Evolutionary conservation across 35 echinoderm and acorn worm genomes (phyloP).

Genomic region (Lytechinus pictus): DNA sequence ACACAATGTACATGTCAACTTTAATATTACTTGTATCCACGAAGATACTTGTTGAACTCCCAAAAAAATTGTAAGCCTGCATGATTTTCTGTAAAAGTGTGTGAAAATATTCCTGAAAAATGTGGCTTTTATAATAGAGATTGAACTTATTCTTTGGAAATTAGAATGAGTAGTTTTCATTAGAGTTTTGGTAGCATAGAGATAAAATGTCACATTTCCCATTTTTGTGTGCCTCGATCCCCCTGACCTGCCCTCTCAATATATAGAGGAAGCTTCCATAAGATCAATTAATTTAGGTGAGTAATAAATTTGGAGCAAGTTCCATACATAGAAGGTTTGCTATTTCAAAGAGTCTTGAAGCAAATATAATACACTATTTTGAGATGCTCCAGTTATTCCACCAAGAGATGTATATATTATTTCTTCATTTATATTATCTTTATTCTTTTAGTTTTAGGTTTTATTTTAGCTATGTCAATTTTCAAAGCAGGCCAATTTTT

Average conservation of each 20-base stretch:
- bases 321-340: neutral
- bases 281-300: neutral
- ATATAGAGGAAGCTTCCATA: neutral
- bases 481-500: too few species aligned
- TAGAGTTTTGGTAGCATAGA: neutral
- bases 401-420: too few species aligned
- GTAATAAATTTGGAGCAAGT: neutral
- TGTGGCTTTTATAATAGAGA: neutral
- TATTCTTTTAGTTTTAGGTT: too few species aligned
- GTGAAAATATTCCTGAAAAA: neutral
- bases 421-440: too few species aligned
- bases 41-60: too few species aligned
- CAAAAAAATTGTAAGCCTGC: too few species aligned
- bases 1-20: too few species aligned
- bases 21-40: too few species aligned
- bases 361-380: neutral
- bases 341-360: neutral
- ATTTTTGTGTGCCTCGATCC: neutral
- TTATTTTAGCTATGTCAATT: too few species aligned
- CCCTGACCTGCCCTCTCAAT: neutral
- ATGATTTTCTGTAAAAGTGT: neutral
- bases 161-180: neutral
- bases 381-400: neutral
- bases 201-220: neutral
- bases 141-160: neutral